Percentiles rank a stretch among this genome's conserved stretches.
phyloP scores from a whole-genome alignment of 1,140 invertebrate species.

The Pogonus chalceus region DNA sequence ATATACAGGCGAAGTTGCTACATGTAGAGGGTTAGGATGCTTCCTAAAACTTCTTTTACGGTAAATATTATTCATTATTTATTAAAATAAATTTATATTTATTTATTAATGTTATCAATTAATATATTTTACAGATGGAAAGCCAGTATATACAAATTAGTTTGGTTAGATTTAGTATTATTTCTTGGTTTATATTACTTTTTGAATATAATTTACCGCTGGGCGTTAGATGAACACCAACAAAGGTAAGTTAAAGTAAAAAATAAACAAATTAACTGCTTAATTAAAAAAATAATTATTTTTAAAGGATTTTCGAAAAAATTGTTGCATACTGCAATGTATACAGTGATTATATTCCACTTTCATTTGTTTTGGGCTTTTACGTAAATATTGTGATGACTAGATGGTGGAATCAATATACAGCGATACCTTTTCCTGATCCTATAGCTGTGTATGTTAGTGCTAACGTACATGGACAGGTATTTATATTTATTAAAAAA shows the following conservation, averaged over 20 bases:
- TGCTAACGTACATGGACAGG: slow-evolving; percentile 51
- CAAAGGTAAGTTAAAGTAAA: slow-evolving; percentile 38
- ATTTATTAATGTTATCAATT: not conserved
- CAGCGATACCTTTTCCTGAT: slow-evolving; percentile 69
- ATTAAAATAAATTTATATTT: not conserved
- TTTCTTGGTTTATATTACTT: slow-evolving; percentile 52
- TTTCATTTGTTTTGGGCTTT: slow-evolving; percentile 82
- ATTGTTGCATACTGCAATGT: slow-evolving; percentile 69
- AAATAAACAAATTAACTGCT: not conserved
- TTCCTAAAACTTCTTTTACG: slow-evolving; percentile 64
- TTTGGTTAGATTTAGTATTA: slow-evolving; percentile 56
- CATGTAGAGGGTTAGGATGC: slow-evolving; percentile 73
- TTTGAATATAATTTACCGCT: slow-evolving; percentile 48
- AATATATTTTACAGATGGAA: slow-evolving; percentile 5
- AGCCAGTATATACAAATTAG: slow-evolving; percentile 62
- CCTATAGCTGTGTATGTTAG: slow-evolving; percentile 75
- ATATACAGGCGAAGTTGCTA: slow-evolving; percentile 81
- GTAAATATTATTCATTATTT: slow-evolving; percentile 16
- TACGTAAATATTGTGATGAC: slow-evolving; percentile 88
- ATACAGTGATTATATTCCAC: slow-evolving; percentile 68
- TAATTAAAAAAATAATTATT: not conserved
- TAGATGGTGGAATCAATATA: slow-evolving; percentile 89
- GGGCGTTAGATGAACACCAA: slow-evolving; percentile 40
- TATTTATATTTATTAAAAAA: slow-evolving; percentile 14
- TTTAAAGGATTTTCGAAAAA: slow-evolving; percentile 56